Evolutionary conservation across 1,140 invertebrate genomes (phyloP), one percentile per base, ranked within the genome.

Genomic region (Aphidius ervi): DNA sequence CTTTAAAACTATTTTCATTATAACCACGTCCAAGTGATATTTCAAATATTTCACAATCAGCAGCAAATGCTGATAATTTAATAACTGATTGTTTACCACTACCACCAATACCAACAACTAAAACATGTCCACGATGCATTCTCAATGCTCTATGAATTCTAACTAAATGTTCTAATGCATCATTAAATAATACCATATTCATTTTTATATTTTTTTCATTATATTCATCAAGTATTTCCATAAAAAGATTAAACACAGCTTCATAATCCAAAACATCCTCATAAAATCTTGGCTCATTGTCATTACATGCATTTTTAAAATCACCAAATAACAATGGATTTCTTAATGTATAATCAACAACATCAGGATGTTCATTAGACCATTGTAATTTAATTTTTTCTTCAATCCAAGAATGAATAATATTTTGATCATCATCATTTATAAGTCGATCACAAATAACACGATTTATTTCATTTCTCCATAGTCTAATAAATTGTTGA

Each of bases 231-330:
- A 95, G 74, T 63, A 97, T 93, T 87, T 94, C 91, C 81, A 91
- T 86, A 67, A 95, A 94, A 4, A 95, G 76, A 64, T 84, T 88
- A 70, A 87, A 92, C 6, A 92, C 85, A 1, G 92, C 90, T 63
- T 93, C 87, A 70, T 93, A 96, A 74, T 96, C 93, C 2, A 94
- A 76, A 2, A 96, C 77, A 77, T 96, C 93, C 76, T 96, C 93
- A 70, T 97, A 97, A 60, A 87, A 84, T 63, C 93, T 79, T 0
- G 86, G 77, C 70, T 92, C 90, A 1, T 84, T 84, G 68, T 92
- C 89, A 54, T 89, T 88, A 7, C 89, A 78, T 0, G 91, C 90
- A 67, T 94, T 95, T 43, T 91, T 82, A 59, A 89, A 95, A 70
- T 97, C 93, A 1, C 94, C 93, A 74, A 90, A 97, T 0, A 96